A percentile compares a stretch with the other conserved stretches of the same genome.
These are phyloP conservation scores for Phrixothrix hirtus DNA, from an alignment of 2,888 invertebrate genomes.

Conservation along the genomic window DNA sequence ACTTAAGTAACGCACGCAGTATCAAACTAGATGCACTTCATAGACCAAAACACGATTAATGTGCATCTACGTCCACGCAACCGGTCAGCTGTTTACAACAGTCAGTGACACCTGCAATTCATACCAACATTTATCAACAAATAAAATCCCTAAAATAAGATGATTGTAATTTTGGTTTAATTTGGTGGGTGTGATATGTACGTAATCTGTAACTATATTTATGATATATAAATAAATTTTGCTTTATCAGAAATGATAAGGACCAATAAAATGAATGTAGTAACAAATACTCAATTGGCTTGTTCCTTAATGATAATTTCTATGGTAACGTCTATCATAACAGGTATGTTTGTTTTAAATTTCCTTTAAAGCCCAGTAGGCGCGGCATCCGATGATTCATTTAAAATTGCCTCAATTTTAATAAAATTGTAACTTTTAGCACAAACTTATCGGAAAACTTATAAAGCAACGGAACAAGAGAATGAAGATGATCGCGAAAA, in stretches of 20 bases:
- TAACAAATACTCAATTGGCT: not conserved
- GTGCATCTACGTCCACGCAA: constrained; percentile 6
- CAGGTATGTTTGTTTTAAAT: not conserved
- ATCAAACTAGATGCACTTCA: not conserved
- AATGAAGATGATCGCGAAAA: constrained; percentile 2
- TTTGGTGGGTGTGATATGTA: constrained; percentile 4
- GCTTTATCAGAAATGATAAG: constrained; percentile 3
- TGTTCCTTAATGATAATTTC: not conserved
- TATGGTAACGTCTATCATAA: not conserved
- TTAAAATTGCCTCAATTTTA: not conserved
- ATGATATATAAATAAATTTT: not conserved
- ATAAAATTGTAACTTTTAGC: constrained; percentile 6
- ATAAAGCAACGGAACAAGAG: constrained; percentile 7
- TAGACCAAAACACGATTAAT: not conserved
- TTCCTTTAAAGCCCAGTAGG: too few species aligned
- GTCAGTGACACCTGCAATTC: constrained; percentile 1
- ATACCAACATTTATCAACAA: constrained; percentile 2
- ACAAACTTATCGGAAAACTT: constrained; percentile 12
- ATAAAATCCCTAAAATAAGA: constrained; percentile 5
- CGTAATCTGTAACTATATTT: not conserved
- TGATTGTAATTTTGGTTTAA: too few species aligned
- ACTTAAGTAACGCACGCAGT: too few species aligned
- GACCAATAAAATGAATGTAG: not conserved
- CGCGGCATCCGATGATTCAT: constrained; percentile 5
- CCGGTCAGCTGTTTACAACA: constrained; percentile 6